Percentiles rank a stretch among this genome's conserved stretches.
These are phyloP conservation scores for Galeopsomyia nigrocyanea DNA, from an alignment of 2,888 invertebrate genomes.

Conservation along the genomic window DNA sequence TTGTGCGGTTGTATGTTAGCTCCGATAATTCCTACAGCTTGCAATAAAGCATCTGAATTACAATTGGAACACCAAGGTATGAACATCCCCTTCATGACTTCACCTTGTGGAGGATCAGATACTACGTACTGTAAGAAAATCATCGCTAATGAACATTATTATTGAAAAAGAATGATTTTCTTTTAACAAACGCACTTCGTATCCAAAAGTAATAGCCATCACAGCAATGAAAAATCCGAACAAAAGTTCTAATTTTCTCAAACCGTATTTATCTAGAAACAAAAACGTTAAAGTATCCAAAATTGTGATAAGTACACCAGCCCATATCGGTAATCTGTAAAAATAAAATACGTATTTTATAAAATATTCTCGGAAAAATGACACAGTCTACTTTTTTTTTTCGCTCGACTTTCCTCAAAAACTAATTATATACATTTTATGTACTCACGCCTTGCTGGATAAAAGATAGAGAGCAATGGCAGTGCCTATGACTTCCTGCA, in stretches of 20 bases:
- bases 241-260: slow-evolving; percentile 86
- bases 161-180: background rate
- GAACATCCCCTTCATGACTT: slow-evolving; percentile 83
- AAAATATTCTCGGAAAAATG: too few species aligned
- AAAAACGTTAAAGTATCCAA: slow-evolving; percentile 91
- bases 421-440: background rate
- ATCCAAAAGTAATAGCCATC: slow-evolving; percentile 91
- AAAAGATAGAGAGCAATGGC: slow-evolving; percentile 88
- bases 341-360: too few species aligned
- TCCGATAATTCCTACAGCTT: slow-evolving; percentile 86
- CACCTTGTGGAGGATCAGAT: slow-evolving; percentile 78
- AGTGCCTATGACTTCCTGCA: slow-evolving; percentile 94
- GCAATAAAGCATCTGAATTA: slow-evolving; percentile 76
- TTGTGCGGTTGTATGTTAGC: slow-evolving; percentile 95
- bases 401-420: too few species aligned
- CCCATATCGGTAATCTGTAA: slow-evolving; percentile 73
- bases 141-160: background rate
- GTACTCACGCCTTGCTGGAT: slow-evolving; percentile 77
- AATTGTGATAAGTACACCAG: slow-evolving; percentile 87
- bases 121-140: slow-evolving; percentile 75
- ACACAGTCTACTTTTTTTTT: too few species aligned
- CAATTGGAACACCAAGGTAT: slow-evolving; percentile 84
- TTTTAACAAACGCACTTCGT: slow-evolving; percentile 71
- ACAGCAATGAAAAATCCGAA: slow-evolving; percentile 84
- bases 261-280: slow-evolving; percentile 86